Conservation (phyloP, 2,888 invertebrate species). For the Emmelina monodactyla region DNA sequence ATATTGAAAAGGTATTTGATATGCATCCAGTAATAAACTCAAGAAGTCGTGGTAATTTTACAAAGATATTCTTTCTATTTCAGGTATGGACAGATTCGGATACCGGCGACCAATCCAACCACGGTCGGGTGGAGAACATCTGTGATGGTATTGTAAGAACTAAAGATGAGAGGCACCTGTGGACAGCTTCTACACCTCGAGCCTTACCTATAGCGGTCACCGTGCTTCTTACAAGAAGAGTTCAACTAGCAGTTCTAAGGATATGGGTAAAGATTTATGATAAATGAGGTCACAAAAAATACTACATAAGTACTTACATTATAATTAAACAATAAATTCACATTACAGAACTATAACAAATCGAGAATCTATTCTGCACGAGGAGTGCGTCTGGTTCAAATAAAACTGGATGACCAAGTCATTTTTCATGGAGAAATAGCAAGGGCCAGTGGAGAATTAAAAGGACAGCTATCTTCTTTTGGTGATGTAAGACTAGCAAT, state of each 20-base stretch:
- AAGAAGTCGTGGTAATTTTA: no score
- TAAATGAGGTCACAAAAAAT: not conserved
- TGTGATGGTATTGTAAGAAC: slow-evolving; percentile 77
- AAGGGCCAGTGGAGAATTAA: slow-evolving; percentile 76
- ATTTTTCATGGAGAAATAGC: slow-evolving; percentile 87
- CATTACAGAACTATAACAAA: slow-evolving; percentile 82
- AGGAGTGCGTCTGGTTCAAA: slow-evolving; percentile 75
- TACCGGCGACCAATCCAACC: slow-evolving; percentile 43
- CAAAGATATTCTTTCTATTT: slow-evolving; percentile 15
- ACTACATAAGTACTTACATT: not conserved
- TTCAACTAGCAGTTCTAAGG: slow-evolving; percentile 69
- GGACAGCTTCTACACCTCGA: slow-evolving; percentile 72
- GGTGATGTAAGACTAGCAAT: slow-evolving; percentile 78
- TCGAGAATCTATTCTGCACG: slow-evolving; percentile 84
- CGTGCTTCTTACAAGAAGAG: slow-evolving; percentile 61
- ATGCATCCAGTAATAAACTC: no score
- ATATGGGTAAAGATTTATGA: slow-evolving; percentile 68
- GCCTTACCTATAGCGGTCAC: slow-evolving; percentile 69
- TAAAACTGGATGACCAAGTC: slow-evolving; percentile 70
- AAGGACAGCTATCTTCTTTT: slow-evolving; percentile 73
- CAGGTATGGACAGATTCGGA: slow-evolving; percentile 73
- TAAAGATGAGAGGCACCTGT: slow-evolving; percentile 79
- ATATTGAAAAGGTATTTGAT: slow-evolving; percentile 71
- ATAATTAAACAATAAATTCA: not conserved
- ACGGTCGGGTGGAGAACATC: slow-evolving; percentile 71